Evolutionary conservation across 1,140 invertebrate species (phyloP), one percentile per base, ranked within the genome.

Genomic region (Condylostylus longicornis): DNA sequence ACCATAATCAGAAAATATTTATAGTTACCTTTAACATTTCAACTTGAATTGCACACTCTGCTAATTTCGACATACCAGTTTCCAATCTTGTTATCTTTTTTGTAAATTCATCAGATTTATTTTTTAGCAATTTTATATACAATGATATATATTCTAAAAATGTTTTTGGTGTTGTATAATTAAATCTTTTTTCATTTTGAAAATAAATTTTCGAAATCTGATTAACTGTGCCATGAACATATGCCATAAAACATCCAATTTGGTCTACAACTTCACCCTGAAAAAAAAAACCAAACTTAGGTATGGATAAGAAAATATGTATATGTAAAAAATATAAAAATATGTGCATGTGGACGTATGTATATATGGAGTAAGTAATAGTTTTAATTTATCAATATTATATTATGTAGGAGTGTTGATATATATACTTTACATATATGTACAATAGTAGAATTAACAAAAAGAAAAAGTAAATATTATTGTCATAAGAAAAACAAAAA

Each of bases 151-250:
- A 87, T 61, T 95, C 90, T 23, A 97, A 62, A 65, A 94, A 97
- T 20, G 84, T 87, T 65, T 96, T 97, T 0, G 91, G 91, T 6
- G 90, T 97, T 2, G 90, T 95, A 55, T 96, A 96, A 62, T 95
- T 95, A 64, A 89, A 91, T 22, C 89, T 70, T 37, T 77, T 75
- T 54, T 96, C 90, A 63, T 90, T 93, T 53, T 71, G 66, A 30
- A 86, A 69, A 63, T 91, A 96, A 31, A 74, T 52, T 57, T 77
- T 63, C 49, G 87, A 93, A 64, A 88, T 81, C 41, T 82, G 70
- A 62, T 93, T 93, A 4, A 96, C 90, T 27, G 79, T 79, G 27
- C 72, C 75, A 53, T 97, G 91, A 2, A 85, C 85, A 59, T 77
- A 82, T 5, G 90, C 83, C 89, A 96, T 94, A 63, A 94, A 95